Percentiles rank a stretch among this genome's conserved stretches.
Conservation (phyloP, 2,113 vertebrate species). For the Ellobius talpinus region DNA sequence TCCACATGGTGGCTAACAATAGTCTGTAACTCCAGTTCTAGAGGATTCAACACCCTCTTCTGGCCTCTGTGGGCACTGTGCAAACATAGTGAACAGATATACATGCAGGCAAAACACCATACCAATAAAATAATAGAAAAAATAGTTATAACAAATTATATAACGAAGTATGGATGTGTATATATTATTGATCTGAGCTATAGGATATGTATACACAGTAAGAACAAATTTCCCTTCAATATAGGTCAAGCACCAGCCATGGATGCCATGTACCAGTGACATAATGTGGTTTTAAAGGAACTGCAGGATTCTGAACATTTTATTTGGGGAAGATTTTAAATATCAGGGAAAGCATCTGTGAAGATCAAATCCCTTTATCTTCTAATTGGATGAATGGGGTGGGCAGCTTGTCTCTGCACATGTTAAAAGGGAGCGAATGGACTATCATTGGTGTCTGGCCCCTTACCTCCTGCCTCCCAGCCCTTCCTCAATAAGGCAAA, state of each 20-base stretch:
- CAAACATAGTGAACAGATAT: background rate
- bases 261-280: background rate
- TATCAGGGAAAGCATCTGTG: background rate
- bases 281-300: background rate
- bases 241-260: background rate
- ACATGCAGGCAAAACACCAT: background rate
- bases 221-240: background rate
- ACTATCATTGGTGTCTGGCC: background rate
- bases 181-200: background rate
- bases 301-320: background rate
- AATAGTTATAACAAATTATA: background rate
- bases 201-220: background rate
- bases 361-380: background rate
- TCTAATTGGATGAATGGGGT: background rate
- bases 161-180: background rate
- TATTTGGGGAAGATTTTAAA: background rate
- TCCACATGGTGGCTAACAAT: background rate
- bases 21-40: background rate
- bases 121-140: background rate
- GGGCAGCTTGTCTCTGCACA: background rate
- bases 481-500: background rate
- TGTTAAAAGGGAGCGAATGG: background rate
- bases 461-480: background rate
- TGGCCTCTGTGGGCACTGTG: background rate
- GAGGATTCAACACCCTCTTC: background rate